Evolutionary conservation across 2,888 invertebrate genomes (phyloP), one percentile per base, ranked within the genome.

Genomic region (Plebejus melissa): DNA sequence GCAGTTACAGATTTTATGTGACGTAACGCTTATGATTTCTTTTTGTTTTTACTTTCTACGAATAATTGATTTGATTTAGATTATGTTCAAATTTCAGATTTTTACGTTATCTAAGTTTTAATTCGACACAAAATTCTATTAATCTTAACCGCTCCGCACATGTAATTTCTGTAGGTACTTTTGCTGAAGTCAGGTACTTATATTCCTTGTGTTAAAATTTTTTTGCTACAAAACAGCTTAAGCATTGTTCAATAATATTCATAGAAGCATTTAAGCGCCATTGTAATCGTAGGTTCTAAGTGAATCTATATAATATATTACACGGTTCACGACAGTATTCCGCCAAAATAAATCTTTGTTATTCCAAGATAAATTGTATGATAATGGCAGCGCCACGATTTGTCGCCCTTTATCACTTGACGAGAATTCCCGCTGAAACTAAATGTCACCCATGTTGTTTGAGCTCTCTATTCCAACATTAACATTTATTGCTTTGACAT

Each of bases 1-100:
- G 77, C 76, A 77, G 78, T 78, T 78, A 79, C 76, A 78, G 79
- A 81, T 80, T 79, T 22, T 22, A 2, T 77, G 75, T 76, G 50
- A 54, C 54, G 32, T 72, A 54, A 54, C 72, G 7, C 28, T 65
- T 28, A 32, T 65, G 28, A 65, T 32, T 65, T 65, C 32, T 16
- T 0, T 36, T 16, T 36, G 32, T 32, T 13, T 36, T 65, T 32
- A 36, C 32, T 65, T 65, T 65, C 16, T 65, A 16, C 0, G 32
- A 65, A 1, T 54, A 1, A 36, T 13, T 65, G 36, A 65, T 65
- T 65, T 28, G 60, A 16, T 65, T 5, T 16, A 60, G 60, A 0
- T 4, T 11, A 4, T 60, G 28, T 32, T 1, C 5, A 2, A 28
- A 60, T 60, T 60, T 0, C 1, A 28, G 0, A 65, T 65, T 54